Evolutionary conservation across 2,113 vertebrate species (phyloP), one percentile per base, ranked within the genome.

Genomic region (Siphamia tubifer): DNA sequence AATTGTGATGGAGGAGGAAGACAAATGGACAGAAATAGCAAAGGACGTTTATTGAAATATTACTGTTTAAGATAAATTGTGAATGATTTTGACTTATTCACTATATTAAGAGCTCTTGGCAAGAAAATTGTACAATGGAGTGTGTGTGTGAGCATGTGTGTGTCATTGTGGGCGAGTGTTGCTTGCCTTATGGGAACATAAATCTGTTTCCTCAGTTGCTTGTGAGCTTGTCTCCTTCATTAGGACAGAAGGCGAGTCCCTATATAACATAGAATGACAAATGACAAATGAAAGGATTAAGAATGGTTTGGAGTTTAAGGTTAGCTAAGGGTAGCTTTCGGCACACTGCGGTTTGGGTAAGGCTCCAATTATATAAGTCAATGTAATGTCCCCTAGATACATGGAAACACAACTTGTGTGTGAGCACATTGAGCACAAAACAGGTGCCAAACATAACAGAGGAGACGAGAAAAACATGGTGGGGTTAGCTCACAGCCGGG

Each of bases 391-490:
- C 25, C 45, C 9, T 6, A 30, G 11, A 48, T 30, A 27, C 27
- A 6, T 30, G 3, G n/a, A 24, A 24, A 47, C 13, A 15, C 42
- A n/a, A n/a, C n/a, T 25, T 36, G 28, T 63, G 52, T 47, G 73
- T 19, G 68, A 55, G 66, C 31, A 11, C 40, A 42, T 66, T 44
- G 73, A 77, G 78, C 52, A 12, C 62, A 71, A 48, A 84, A 82
- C 77, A 90, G 77, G 85, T 91, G 90, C 88, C 90, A 91, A 91
- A 68, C 77, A 87, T 79, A 91, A 92, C 87, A 90, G 54, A 55
- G 49, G 28, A 81, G 70, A 79, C 10, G 57, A 78, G 77, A 81
- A 82, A 90, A 86, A 87, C 81, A 87, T 67, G 75, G 53, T 24
- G 72, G 84, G 85, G 76, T 80, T 76, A 85, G 83, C 82, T 82